Evolutionary conservation across 2,797 vertebrate species (phyloP), one percentile per base, ranked within the genome.

Genomic region (Microctenopoma lineatum): DNA sequence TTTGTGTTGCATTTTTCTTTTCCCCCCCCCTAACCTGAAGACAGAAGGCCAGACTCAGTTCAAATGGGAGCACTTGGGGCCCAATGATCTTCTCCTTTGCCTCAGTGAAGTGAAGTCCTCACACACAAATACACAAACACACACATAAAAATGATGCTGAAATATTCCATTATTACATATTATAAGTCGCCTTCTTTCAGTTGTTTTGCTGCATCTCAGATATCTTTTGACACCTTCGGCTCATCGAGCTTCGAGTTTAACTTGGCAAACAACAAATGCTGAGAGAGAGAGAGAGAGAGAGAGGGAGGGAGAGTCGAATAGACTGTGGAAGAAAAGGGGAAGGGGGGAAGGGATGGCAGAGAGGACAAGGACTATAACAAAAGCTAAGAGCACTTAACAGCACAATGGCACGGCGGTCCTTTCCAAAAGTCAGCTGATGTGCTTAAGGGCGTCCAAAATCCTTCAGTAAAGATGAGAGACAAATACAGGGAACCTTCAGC

Each of bases 381-480:
- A 93, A 89, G 90, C 91, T 89, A 80, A 93, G 91, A 92, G 92
- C 90, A 90, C 90, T 93, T 85, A 87, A 83, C 85, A 74, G 79
- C 85, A 87, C 87, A 92, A 90, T 89, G 87, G 85, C 89, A 80
- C 65, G 59, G 75, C 80, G 61, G 81, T 66, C 73, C 81, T 88
- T 85, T 88, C 84, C 84, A 80, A 88, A 91, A 92, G 90, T 90
- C 88, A 90, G 87, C 89, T 92, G 89, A 91, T 85, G 86, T 81
- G 79, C 86, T 90, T 85, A 92, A 91, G 90, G 85, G 82, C 69
- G 65, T 85, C 83, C 80, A 69, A 80, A 85, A 89, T 87, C 88
- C 84, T 91, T 89, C 81, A 86, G 26, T 78, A 60, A 25, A 64
- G 75, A 76, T 71, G 66, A 7, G 26, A 71, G 61, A 90, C 87